phyloP scores from a whole-genome alignment of 2,113 vertebrate species.

The Gymnocephalus cernua region DNA sequence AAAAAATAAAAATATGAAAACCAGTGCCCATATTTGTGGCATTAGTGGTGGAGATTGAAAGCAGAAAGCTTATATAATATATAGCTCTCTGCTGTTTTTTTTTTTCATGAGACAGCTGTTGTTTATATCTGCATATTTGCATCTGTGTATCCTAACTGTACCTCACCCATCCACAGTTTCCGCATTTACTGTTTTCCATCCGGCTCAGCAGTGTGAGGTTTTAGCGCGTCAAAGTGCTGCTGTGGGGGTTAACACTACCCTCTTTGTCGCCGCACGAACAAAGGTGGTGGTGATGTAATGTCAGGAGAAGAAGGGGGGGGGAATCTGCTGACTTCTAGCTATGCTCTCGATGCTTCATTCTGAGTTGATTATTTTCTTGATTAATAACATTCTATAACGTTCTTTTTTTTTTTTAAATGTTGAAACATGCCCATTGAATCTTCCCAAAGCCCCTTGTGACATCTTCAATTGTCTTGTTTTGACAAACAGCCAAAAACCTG shows the following conservation, averaged over 20 bases:
- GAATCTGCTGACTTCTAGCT: slow-evolving; percentile 13
- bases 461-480: background rate
- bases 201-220: slow-evolving; percentile 32
- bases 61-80: background rate
- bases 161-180: slow-evolving; percentile 6
- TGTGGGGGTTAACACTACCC: slow-evolving; percentile 75
- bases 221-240: slow-evolving; percentile 55
- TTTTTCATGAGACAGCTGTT: background rate
- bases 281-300: slow-evolving; percentile 79
- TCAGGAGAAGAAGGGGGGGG: slow-evolving; percentile 9
- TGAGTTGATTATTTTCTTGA: no score
- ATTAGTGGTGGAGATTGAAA: background rate
- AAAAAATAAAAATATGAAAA: no score
- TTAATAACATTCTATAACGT: no score
- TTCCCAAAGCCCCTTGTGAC: background rate
- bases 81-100: background rate
- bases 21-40: no score
- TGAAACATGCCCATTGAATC: no score
- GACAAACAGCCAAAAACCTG: no score
- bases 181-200: background rate
- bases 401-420: no score
- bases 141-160: background rate
- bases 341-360: background rate
- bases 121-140: background rate
- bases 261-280: slow-evolving; percentile 81